These are phyloP conservation scores for Ectemnius cavifrons DNA, from an alignment of 2,888 invertebrate genomes.

Conservation along the genomic window DNA sequence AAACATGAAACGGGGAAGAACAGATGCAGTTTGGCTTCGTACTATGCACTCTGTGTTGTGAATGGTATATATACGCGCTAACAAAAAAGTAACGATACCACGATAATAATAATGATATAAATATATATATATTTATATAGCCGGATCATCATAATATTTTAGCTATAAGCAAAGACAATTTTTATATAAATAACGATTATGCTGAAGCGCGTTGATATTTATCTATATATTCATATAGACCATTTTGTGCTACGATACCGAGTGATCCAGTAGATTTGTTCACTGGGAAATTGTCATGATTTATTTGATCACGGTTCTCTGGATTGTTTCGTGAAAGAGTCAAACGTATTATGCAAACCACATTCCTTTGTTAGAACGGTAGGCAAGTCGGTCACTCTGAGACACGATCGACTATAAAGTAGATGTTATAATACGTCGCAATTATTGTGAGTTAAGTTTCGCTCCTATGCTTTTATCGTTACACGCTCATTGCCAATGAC, in stretches of 20 bases:
- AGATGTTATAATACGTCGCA: too few relatives aligned
- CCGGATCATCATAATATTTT: conserved; percentile 77
- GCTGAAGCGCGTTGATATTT: conserved; percentile 69
- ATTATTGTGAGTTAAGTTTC: too few relatives aligned
- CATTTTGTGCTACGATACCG: conserved; percentile 67
- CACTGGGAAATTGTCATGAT: conserved; percentile 50
- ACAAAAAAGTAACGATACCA: conserved; percentile 61
- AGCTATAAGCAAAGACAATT: conserved; percentile 77
- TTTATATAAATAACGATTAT: conserved; percentile 70
- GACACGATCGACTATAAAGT: too few relatives aligned
- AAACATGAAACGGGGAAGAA: conserved; percentile 61
- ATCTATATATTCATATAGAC: conserved; percentile 68
- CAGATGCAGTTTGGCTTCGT: conserved; percentile 74
- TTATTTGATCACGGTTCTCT: conserved; percentile 51
- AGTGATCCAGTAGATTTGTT: conserved; percentile 50
- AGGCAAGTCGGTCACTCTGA: too few relatives aligned
- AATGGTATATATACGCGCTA: conserved; percentile 65
- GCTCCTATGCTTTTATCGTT: too few relatives aligned
- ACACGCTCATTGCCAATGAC: too few relatives aligned
- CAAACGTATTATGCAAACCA: conserved; percentile 10
- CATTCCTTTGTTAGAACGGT: too few relatives aligned
- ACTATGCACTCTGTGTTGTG: conserved; percentile 79
- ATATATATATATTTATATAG: conserved; percentile 76
- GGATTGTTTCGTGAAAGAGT: conserved; percentile 42
- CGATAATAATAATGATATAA: conserved; percentile 64